Percentiles rank a stretch among this genome's conserved stretches.
Evolutionary conservation across 2,113 vertebrate species (phyloP).

Genomic region (Oxyruncus cristatus): DNA sequence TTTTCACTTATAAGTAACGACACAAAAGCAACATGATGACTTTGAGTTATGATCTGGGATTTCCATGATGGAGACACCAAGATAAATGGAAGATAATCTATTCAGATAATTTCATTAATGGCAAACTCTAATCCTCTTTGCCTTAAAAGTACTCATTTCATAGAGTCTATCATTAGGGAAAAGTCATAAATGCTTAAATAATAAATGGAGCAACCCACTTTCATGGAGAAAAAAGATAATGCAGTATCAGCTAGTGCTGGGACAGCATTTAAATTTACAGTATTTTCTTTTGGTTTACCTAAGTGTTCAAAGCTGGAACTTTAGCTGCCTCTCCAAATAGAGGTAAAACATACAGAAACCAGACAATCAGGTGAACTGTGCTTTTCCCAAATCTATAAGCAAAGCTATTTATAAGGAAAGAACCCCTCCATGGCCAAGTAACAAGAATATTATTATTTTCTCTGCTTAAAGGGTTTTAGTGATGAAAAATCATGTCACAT

Average conservation of each 20-base stretch:
- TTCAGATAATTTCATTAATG: constrained; percentile 58
- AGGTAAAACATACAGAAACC: background rate
- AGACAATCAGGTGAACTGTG: background rate
- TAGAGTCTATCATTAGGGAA: background rate
- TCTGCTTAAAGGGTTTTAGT: background rate
- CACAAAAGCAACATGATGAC: background rate
- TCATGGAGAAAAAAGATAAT: background rate
- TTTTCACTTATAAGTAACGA: background rate
- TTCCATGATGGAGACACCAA: constrained; percentile 19
- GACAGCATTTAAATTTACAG: background rate
- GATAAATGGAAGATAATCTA: constrained; percentile 32
- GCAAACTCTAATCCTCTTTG: constrained; percentile 37
- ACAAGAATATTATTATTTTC: background rate
- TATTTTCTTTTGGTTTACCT: background rate
- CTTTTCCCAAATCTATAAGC: background rate
- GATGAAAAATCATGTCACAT: background rate
- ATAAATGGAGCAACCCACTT: background rate
- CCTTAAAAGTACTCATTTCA: constrained; percentile 29
- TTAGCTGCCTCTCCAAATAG: background rate
- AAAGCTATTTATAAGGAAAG: background rate
- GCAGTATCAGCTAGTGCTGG: background rate
- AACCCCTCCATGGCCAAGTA: background rate
- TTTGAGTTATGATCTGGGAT: constrained; percentile 14
- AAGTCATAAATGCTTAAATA: constrained; percentile 8
- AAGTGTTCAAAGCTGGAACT: background rate